phyloP scores from a whole-genome alignment of 2,113 vertebrate species.

The Aptenodytes forsteri region DNA sequence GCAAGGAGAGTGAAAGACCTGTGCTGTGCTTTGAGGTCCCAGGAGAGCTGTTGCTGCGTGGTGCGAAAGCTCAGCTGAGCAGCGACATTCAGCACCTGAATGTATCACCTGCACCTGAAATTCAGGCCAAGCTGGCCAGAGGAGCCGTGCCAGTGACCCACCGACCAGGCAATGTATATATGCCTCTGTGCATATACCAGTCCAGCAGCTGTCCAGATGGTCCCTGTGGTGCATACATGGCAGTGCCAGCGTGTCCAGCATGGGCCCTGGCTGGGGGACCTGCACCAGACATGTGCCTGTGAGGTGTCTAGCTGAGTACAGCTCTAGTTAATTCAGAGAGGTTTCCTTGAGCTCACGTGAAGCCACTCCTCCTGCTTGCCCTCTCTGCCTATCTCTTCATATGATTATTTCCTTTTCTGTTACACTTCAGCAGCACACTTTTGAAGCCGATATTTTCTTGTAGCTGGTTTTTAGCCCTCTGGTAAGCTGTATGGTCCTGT shows the following conservation, averaged over 20 bases:
- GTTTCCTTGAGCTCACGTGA: neutral
- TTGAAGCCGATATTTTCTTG: neutral
- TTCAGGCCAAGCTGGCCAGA: neutral
- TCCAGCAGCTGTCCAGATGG: neutral
- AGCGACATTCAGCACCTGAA: neutral
- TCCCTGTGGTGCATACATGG: too few relatives aligned
- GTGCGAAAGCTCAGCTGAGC: neutral
- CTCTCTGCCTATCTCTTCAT: neutral
- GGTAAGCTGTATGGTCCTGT: neutral
- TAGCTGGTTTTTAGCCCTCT: neutral
- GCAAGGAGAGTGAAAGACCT: neutral
- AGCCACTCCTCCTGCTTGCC: neutral
- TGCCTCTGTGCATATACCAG: neutral
- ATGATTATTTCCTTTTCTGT: neutral
- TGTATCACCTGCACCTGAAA: neutral
- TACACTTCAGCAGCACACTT: neutral
- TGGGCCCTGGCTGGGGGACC: too few relatives aligned
- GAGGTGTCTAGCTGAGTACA: neutral
- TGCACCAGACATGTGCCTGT: too few relatives aligned
- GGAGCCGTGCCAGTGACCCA: neutral
- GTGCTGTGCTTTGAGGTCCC: neutral
- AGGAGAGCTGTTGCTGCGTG: neutral
- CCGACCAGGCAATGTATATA: rapidly evolving
- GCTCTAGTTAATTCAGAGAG: neutral
- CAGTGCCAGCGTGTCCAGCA: too few relatives aligned